Conservation (phyloP, 2,888 invertebrate genomes). For the Sinhomidia bicolor region DNA sequence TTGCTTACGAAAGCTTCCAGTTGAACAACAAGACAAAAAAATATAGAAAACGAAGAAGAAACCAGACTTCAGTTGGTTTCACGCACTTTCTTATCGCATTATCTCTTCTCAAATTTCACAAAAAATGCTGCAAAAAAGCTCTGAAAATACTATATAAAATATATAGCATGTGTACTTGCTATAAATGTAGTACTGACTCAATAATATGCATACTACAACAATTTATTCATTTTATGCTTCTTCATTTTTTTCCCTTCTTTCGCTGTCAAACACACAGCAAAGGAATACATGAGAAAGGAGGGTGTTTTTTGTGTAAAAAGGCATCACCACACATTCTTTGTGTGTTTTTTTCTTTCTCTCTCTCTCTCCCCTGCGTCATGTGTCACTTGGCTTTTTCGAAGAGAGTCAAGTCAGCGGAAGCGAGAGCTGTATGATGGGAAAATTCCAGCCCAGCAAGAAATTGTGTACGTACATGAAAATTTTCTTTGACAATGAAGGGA, state of each 20-base stretch:
- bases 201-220: not conserved
- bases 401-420: constrained; percentile 64
- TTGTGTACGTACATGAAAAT: constrained; percentile 12
- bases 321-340: constrained; percentile 33
- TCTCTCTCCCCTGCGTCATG: constrained; percentile 45
- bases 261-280: not conserved
- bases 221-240: not conserved
- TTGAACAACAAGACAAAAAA: constrained; percentile 37
- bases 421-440: constrained; percentile 44
- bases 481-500: not conserved
- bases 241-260: not conserved
- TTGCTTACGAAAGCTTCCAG: constrained; percentile 10
- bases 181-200: not conserved
- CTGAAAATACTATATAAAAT: not conserved
- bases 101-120: constrained; percentile 30
- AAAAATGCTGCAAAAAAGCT: not conserved
- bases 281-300: not conserved
- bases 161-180: not conserved
- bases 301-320: not conserved
- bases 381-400: constrained; percentile 58
- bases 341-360: no score
- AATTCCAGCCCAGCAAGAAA: constrained; percentile 56
- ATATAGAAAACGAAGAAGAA: not conserved
- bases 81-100: constrained; percentile 66
- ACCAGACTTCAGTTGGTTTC: constrained; percentile 42